Percentiles rank a stretch among this genome's conserved stretches.
Evolutionary conservation across 2,888 invertebrate genomes (phyloP).

Genomic region (Cheilosia vulpina): DNA sequence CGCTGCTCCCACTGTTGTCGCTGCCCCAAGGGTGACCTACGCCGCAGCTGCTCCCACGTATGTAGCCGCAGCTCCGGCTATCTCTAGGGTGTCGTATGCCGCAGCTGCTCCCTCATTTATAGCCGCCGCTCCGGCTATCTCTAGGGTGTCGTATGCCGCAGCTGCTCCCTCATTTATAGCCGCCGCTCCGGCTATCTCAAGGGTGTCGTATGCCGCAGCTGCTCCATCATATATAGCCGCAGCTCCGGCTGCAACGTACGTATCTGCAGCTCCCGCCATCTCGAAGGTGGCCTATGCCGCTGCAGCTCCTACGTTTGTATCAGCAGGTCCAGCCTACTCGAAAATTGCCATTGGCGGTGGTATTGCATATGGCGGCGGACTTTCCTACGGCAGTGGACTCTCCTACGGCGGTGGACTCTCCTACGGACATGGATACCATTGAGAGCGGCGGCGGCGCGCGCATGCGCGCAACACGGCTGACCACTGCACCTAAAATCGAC

Average conservation of each 20-base stretch:
- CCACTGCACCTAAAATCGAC: conserved; percentile 23
- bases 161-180: conserved; percentile 71
- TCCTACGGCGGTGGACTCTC: conserved; percentile 73
- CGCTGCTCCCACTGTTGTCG: conserved; percentile 64
- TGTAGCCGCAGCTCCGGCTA: conserved; percentile 75
- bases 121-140: conserved; percentile 76
- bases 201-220: conserved; percentile 65
- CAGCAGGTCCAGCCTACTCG: conserved; percentile 77
- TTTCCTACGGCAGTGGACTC: conserved; percentile 77
- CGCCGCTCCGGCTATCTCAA: conserved; percentile 60
- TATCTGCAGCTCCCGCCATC: conserved; percentile 77
- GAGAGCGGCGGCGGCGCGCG: conserved; percentile 67
- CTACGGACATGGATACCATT: conserved; percentile 77
- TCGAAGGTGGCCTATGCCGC: conserved; percentile 78
- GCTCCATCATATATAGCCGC: neutral
- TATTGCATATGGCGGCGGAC: conserved; percentile 48
- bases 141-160: conserved; percentile 77
- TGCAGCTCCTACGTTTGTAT: conserved; percentile 77
- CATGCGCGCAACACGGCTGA: neutral
- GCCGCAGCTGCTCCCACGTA: conserved; percentile 53
- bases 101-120: conserved; percentile 76
- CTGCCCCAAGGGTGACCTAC: conserved; percentile 60
- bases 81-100: conserved; percentile 76
- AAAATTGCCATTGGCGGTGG: conserved; percentile 72
- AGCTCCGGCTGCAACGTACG: conserved; percentile 76